Base-by-base conservation (phyloP, 2,888 invertebrate genomes). In the Pristionchus entomophagus region DNA sequence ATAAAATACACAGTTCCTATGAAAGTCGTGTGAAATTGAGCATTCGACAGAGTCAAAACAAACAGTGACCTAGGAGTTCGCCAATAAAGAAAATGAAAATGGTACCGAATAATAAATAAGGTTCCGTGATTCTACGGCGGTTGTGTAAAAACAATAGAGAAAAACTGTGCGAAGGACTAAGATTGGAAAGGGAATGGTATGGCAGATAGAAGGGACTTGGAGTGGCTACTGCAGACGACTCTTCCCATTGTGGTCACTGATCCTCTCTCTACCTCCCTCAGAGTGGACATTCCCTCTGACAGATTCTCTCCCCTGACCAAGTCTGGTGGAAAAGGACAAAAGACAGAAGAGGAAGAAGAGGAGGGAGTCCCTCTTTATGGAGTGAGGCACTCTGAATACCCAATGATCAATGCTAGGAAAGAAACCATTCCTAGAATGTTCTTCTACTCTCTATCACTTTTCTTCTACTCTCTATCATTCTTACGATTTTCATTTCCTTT, bases 241-340 rank as follows among this genome's bases (percentile, higher is more conserved):
- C n/a, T n/a, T n/a, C n/a, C n/a, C n/a, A n/a, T n/a, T n/a, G 35
- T 65, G 65, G 65, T 65, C 19, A 65, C 4, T 35, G 65, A 65
- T 65, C 38, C 6, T 35, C 0, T 3, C 65, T 65, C 35, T 17
- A 35, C 32, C 59, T 29, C 59, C 59, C 35, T 65, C 35, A 62
- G 65, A 65, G 65, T 65, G 65, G 35, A 65, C 65, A 45, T 45
- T n/a, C 45, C 45, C 45, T 45, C 45, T n/a, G 59, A 65, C 35
- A 32, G 65, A 65, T 59, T 59, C 59, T 17, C 51, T 12, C 5
- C 59, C 65, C 8, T 17, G 12, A 12, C 14, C 73, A 73, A 73
- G 38, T 35, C 73, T 38, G 22, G 41, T 73, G 73, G 73, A 73
- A 73, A 73, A 73, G 73, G 73, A 73, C 73, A 73, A 73, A 73